A percentile compares a stretch with the other conserved stretches of the same genome.
These are phyloP conservation scores for Turritopsis rubra DNA, from an alignment of 30 jellyfish, hydroid and myxozoan species.

Conservation along the genomic window DNA sequence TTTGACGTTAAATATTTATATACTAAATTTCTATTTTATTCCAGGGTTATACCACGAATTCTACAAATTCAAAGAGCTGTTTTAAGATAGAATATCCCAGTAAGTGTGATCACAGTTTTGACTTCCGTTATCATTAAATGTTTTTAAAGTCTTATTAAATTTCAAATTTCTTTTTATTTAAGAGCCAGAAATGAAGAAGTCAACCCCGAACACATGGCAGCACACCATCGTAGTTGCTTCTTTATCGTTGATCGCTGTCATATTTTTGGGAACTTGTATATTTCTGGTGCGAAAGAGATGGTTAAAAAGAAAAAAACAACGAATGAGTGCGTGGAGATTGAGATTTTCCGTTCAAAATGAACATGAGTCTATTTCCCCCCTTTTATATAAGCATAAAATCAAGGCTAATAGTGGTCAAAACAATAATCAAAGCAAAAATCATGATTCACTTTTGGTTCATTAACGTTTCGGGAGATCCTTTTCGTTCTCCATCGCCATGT, in stretches of 20 bases:
- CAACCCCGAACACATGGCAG: background rate
- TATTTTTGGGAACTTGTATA: too few relatives aligned
- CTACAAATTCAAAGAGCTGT: background rate
- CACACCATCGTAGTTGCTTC: background rate
- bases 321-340: background rate
- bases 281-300: background rate
- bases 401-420: too few relatives aligned
- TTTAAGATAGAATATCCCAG: background rate
- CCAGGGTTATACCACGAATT: background rate
- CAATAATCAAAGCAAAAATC: too few relatives aligned
- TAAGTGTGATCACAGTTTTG: background rate
- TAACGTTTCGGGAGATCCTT: too few relatives aligned
- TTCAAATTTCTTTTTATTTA: background rate
- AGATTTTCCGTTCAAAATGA: background rate
- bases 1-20: background rate
- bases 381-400: too few relatives aligned
- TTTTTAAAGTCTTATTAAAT: background rate
- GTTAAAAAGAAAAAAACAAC: background rate
- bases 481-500: background rate
- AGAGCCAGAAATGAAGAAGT: background rate
- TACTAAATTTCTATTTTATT: background rate
- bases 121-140: background rate
- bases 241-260: background rate
- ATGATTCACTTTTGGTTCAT: too few relatives aligned
- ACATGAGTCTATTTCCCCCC: too few relatives aligned